Evolutionary conservation across 2,888 invertebrate species (phyloP), one percentile per base, ranked within the genome.

Genomic region (Cyaniris semiargus): DNA sequence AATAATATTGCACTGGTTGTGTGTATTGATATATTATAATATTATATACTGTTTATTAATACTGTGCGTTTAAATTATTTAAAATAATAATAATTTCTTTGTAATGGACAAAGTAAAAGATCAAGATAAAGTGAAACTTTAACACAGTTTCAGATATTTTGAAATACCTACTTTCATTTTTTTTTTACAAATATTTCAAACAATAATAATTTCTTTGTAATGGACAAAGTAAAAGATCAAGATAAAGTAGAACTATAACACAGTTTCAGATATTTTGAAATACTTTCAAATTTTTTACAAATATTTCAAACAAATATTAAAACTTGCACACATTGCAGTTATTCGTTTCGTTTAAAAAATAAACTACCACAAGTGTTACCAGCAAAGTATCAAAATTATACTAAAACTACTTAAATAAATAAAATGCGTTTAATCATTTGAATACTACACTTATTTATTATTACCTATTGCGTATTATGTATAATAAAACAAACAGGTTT

Each of bases 1-100:
- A 38, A 0, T 27, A 70, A 76, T 58, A 66, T 74, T 56, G 74
- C 77, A 78, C 76, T 76, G 75, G 53, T 74, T 74, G 53, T 74
- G 74, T 74, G 44, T 48, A 72, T 74, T 48, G 48, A 44, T 7
- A n/a, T n/a, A n/a, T n/a, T n/a, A n/a, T n/a, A n/a, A n/a, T n/a
- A n/a, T n/a, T n/a, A n/a, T n/a, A n/a, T n/a, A 31, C 27, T 27
- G 8, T 21, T 44, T 72, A 44, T 18, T 27, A 23, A 27, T 74
- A 27, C 74, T 27, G 27, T 27, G 27, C 18, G 74, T 72, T 44
- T 71, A n/a, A 44, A n/a, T 56, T 5, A 53, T 15, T 13, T 53
- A 31, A 34, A 48, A 48, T 48, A 48, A 48, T 48, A 13, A 48
- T 44, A 13, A 44, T 44, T 3, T 15, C 48, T 48, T 4, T 48